These are phyloP conservation scores for Decapterus maruadsi DNA, from an alignment of 2,797 vertebrate species.

Conservation along the genomic window DNA sequence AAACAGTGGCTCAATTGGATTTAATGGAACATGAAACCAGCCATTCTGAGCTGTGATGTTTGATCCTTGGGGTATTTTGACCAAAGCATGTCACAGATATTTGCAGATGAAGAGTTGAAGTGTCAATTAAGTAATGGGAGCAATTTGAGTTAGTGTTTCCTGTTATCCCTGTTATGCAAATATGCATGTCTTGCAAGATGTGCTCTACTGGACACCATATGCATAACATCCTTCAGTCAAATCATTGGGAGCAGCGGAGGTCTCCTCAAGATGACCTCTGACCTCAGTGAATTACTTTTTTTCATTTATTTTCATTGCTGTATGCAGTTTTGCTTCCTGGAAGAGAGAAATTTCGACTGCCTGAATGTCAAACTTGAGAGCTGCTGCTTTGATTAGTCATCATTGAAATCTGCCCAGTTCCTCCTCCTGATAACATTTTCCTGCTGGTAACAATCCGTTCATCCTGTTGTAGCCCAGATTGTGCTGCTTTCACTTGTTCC, in stretches of 20 bases:
- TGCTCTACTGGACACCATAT: background rate
- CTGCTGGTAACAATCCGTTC: constrained; percentile 2
- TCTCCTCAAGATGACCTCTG: background rate
- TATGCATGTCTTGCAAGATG: background rate
- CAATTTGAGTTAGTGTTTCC: background rate
- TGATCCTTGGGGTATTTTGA: no score
- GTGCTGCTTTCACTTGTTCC: constrained; percentile 18
- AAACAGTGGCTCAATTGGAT: no score
- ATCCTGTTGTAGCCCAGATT: constrained; percentile 10
- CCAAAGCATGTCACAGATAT: background rate
- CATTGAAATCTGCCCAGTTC: constrained; percentile 10
- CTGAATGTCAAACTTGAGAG: background rate
- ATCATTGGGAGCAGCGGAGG: background rate
- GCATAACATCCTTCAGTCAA: no score
- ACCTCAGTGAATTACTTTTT: background rate
- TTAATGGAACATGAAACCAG: no score
- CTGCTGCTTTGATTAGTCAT: constrained; percentile 9
- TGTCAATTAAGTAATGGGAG: no score
- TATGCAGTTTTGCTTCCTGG: background rate
- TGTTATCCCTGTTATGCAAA: background rate
- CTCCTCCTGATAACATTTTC: background rate
- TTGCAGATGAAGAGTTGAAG: background rate
- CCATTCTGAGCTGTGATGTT: no score
- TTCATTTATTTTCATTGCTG: constrained; percentile 4
- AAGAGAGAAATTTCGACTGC: background rate